Evolutionary conservation across 2,113 vertebrate species (phyloP), one percentile per base, ranked within the genome.

Genomic region (Oceanodroma tethys): DNA sequence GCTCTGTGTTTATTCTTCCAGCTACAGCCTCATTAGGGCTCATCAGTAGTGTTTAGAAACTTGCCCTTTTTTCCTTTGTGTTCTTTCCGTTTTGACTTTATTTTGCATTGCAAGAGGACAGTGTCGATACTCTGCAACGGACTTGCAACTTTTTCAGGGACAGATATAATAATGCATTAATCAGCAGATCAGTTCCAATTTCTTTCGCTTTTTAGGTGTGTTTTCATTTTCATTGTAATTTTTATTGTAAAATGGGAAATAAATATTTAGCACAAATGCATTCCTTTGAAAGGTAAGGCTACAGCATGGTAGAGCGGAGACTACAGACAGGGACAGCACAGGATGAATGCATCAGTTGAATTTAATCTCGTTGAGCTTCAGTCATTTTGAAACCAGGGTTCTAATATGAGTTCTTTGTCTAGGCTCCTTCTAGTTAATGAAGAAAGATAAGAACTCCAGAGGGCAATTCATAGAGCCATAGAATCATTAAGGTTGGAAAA

Each of bases 1-100:
- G 66, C 42, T 90, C 89, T 96, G 50, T 90, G 47, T 96, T 91
- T 86, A 30, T 93, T 94, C 86, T 95, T 83, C 55, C 89, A 90
- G 79, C 86, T 95, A 88, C 36, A 92, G 87, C 58, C 60, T 89
- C 70, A 58, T 67, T 93, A n/a, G 78, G 65, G 74, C 81, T 53
- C 15, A 0, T 60, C 71, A 50, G 23, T 6, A 72, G 63, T 29
- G 50, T 71, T 94, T 78, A 91, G 83, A 70, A 85, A 74, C 34
- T 91, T 88, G 23, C 13, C 25, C 22, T 63, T 95, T 70, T 88
- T 58, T 34, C 52, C 50, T 65, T 75, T 65, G 30, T 43, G 29
- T 50, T 83, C 67, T 86, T 92, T 50, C 50, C 7, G 7, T 70
- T 95, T 90, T 72, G 75, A 65, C 53, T 90, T 94, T 7, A 26